Percentiles rank a stretch among this genome's conserved stretches.
Conservation (phyloP, 2,113 vertebrate genomes). For the Trichomycterus rosablanca region DNA sequence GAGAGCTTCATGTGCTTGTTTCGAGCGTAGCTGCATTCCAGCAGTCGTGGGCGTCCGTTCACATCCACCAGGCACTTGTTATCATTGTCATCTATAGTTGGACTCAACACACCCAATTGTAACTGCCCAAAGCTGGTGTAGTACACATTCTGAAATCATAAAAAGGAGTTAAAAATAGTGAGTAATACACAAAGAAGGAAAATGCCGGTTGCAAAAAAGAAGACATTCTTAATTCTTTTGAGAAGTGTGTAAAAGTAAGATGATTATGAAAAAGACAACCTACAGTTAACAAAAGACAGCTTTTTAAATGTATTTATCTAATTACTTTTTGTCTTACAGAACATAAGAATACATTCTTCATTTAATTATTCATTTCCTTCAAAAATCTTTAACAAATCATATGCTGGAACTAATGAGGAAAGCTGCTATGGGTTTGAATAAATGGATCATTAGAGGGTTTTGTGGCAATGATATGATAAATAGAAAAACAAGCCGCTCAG, state of each 20-base stretch:
- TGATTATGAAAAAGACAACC: neutral
- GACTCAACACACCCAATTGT: constrained; percentile 86
- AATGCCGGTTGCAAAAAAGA: too few species aligned
- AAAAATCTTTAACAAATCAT: too few species aligned
- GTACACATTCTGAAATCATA: constrained; percentile 88
- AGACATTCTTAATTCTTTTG: too few species aligned
- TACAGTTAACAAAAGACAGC: neutral
- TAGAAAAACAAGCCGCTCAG: too few species aligned
- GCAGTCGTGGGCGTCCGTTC: constrained; percentile 86
- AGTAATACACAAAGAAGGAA: too few species aligned
- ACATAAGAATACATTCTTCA: neutral
- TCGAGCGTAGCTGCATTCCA: constrained; percentile 93
- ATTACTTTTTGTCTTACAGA: neutral
- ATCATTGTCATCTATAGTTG: constrained; percentile 90
- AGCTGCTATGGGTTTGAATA: too few species aligned
- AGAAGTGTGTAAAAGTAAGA: neutral
- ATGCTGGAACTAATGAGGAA: too few species aligned
- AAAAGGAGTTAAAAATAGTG: neutral
- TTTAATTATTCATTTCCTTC: too few species aligned
- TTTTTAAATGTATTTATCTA: neutral
- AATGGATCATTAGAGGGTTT: too few species aligned
- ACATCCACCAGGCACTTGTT: constrained; percentile 98
- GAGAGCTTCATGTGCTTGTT: constrained; percentile 95
- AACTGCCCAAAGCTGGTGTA: constrained; percentile 88
- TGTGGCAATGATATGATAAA: too few species aligned